Percentiles rank a stretch among this genome's conserved stretches.
Conservation (phyloP, 2,797 vertebrate genomes). For the Lithobates sylvaticus region DNA sequence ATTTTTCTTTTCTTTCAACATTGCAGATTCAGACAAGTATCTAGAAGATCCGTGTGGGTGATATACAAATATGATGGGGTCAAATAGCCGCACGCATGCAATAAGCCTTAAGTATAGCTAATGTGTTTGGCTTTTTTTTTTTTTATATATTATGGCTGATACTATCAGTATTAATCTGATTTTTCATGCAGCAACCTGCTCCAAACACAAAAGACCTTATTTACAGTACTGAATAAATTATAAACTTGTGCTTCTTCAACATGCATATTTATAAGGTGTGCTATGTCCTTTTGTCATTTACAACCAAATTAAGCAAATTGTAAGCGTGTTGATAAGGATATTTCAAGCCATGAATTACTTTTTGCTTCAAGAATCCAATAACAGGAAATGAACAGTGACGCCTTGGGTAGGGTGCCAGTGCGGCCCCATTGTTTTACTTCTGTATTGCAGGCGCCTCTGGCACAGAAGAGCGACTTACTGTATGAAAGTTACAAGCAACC, state of each 20-base stretch:
- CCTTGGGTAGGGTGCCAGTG: slow-evolving; percentile 14
- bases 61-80: slow-evolving; percentile 1
- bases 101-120: slow-evolving; percentile 13
- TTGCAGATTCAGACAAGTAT: neutral
- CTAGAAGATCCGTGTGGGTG: neutral
- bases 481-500: neutral
- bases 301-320: slow-evolving; percentile 46
- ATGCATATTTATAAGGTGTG: slow-evolving; percentile 53
- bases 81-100: neutral
- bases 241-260: slow-evolving; percentile 13
- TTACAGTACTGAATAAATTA: slow-evolving; percentile 43
- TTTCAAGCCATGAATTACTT: slow-evolving; percentile 26
- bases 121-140: neutral
- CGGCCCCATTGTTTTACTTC: slow-evolving; percentile 14
- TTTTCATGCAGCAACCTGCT: neutral
- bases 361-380: slow-evolving; percentile 19
- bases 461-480: slow-evolving; percentile 9
- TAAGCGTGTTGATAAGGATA: slow-evolving; percentile 30
- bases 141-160: slow-evolving; percentile 22
- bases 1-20: neutral
- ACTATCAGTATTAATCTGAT: slow-evolving; percentile 39
- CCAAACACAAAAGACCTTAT: slow-evolving; percentile 6
- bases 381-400: slow-evolving; percentile 38
- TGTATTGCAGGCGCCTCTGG: slow-evolving; percentile 16
- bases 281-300: slow-evolving; percentile 56